Evolutionary conservation across 2,113 vertebrate species (phyloP), one percentile per base, ranked within the genome.

Genomic region (Hylia prasina): DNA sequence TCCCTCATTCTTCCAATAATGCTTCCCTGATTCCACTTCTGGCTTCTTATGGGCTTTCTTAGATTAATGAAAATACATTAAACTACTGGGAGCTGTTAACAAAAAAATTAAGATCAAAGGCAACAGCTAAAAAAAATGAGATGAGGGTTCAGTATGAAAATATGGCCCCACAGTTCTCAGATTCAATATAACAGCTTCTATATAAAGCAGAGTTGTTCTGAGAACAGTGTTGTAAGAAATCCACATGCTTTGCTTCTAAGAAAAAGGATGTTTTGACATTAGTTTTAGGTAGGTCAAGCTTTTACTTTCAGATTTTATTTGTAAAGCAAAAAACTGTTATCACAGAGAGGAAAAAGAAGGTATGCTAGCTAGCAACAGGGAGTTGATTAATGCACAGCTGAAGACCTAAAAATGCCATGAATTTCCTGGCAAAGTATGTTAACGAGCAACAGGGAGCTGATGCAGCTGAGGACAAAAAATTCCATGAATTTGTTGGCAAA

Each of bases 381-480:
- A 94, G 94, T 96, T 97, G 96, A 97, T 96, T 97, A 95, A 96
- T 91, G 89, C 89, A 94, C 93, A 96, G 91, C 86, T 95, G 93
- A 96, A 92, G 86, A 92, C 82, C 83, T 87, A 94, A 92, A 96
- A 95, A 92, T 75, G 91, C 82, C 83, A 94, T 56, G 86, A 93
- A 90, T 96, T 96, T 93, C 72, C 91, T 95, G 91, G 93, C 92
- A 90, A 94, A 96, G 87, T 82, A 73, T 80, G 73, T 90, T 96
- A 96, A 95, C 19, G 1, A 96, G 71, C 96, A 93, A 96, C 84
- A 80, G 94, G 95, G 93, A 96, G 90, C 93, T 85, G 82, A 91
- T 82, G 89, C 87, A 93, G 84, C 84, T 86, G 82, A 95, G 70
- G 84, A 96, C 87, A 94, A 94, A 97, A 96, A 96, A 93, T 44